Evolutionary conservation across 1,140 invertebrate genomes (phyloP).

Genomic region (Choristoneura fumiferana): DNA sequence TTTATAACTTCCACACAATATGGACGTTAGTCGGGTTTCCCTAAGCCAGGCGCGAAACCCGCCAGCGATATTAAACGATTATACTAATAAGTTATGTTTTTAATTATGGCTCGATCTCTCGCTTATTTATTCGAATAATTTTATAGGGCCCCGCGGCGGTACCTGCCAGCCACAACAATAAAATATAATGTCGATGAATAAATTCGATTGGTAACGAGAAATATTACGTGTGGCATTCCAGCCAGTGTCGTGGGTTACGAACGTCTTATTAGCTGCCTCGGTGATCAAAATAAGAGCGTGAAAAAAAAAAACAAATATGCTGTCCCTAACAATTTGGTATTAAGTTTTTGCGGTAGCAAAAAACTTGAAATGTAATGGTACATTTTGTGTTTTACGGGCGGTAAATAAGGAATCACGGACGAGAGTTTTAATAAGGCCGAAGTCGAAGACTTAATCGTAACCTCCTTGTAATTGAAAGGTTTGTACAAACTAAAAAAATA

Average conservation of each 20-base stretch:
- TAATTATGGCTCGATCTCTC: constrained; percentile 66
- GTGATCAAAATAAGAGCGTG: too few relatives aligned
- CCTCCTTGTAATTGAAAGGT: too few relatives aligned
- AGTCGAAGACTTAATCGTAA: too few relatives aligned
- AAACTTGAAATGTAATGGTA: too few relatives aligned
- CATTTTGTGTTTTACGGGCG: too few relatives aligned
- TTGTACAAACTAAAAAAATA: too few relatives aligned
- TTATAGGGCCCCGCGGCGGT: constrained; percentile 70
- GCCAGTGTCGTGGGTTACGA: constrained; percentile 26
- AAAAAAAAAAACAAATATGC: too few relatives aligned
- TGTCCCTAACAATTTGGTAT: too few relatives aligned
- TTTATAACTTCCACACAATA: constrained; percentile 24
- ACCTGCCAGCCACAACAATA: constrained; percentile 56
- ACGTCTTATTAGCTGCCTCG: constrained; percentile 27
- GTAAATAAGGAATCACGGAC: too few relatives aligned
- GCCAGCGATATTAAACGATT: constrained; percentile 69
- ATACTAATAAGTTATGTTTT: constrained; percentile 74
- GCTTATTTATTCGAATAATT: constrained; percentile 74
- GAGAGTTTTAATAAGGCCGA: too few relatives aligned
- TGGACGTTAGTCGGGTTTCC: constrained; percentile 22
- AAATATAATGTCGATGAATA: constrained; percentile 71
- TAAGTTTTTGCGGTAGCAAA: too few relatives aligned
- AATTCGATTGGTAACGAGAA: constrained; percentile 73
- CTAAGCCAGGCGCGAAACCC: constrained; percentile 58
- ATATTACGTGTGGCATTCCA: constrained; percentile 59